Conservation (phyloP, 2,113 vertebrate genomes). For the Nerophis lumbriciformis region DNA sequence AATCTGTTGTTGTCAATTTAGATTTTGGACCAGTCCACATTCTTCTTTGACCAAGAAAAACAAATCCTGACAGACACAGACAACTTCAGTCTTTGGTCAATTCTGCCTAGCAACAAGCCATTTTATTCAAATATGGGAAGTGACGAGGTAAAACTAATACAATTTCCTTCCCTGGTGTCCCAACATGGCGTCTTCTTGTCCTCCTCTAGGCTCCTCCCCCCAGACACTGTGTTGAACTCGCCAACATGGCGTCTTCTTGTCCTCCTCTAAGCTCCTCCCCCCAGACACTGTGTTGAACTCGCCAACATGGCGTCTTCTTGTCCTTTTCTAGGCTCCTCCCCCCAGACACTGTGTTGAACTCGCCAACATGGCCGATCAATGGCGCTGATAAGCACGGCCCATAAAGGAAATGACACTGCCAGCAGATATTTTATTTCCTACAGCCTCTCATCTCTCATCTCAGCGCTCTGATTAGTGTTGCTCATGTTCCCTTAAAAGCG, state of each 20-base stretch:
- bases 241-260: constrained; percentile 10
- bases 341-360: constrained; percentile 45
- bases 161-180: too few species aligned
- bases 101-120: too few species aligned
- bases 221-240: constrained; percentile 45
- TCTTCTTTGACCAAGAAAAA: too few species aligned
- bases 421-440: constrained; percentile 44
- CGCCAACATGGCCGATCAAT: constrained; percentile 58
- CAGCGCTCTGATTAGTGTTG: constrained; percentile 48
- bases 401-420: constrained; percentile 62
- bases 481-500: constrained; percentile 41
- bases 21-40: too few species aligned
- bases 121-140: too few species aligned
- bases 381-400: constrained; percentile 49
- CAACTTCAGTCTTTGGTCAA: too few species aligned
- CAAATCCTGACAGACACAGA: too few species aligned
- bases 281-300: constrained; percentile 46
- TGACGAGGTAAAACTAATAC: too few species aligned
- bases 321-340: constrained; percentile 34
- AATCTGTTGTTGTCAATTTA: too few species aligned
- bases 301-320: not conserved
- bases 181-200: not conserved
- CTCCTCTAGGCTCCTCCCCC: constrained; percentile 37
- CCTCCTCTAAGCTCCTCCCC: constrained; percentile 35
- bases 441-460: constrained; percentile 45